Evolutionary conservation across 2,888 invertebrate genomes (phyloP), one percentile per base, ranked within the genome.

Genomic region (Agrypnus murinus): DNA sequence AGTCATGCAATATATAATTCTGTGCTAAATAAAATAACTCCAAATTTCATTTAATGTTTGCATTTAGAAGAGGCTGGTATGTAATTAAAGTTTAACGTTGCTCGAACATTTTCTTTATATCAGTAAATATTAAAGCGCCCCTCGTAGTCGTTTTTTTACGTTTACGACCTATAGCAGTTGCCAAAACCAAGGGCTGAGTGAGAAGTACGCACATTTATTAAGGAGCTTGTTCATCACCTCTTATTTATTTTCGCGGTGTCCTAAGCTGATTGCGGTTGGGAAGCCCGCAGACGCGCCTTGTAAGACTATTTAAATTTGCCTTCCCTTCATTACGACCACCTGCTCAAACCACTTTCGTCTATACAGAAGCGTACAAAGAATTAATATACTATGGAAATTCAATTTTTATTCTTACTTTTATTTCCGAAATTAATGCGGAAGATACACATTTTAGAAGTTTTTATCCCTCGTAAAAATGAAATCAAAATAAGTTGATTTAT

Each of bases 241-340:
- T 70, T 70, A 62, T 70, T 70, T 70, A 70, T 70, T 67, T 70
- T 70, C 65, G 59, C 65, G 70, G 65, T 62, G 57, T 65, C 65
- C 58, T 73, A 74, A 74, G 74, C 74, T 72, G 74, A 74, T 74
- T 74, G 74, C 71, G 70, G 72, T 62, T 62, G 62, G 67, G 59
- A 64, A 74, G 68, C 68, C 72, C 72, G 65, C 70, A 65, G 68
- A 65, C 60, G 63, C 74, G 64, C 60, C 66, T 74, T 71, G 62
- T 50, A 60, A 72, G 73, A 72, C 75, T 74, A 73, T 75, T 75
- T 73, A 75, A 74, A 75, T 75, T 75, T 73, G 71, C 71, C 69
- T 69, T 71, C 63, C 68, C 71, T 67, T 73, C 73, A 71, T 75
- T 75, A 75, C 64, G 67, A 60, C 71, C 75, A 75, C 75, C 75